These are phyloP conservation scores for Drosophila siamana DNA, from an alignment of 2,888 invertebrate species.

Conservation along the genomic window DNA sequence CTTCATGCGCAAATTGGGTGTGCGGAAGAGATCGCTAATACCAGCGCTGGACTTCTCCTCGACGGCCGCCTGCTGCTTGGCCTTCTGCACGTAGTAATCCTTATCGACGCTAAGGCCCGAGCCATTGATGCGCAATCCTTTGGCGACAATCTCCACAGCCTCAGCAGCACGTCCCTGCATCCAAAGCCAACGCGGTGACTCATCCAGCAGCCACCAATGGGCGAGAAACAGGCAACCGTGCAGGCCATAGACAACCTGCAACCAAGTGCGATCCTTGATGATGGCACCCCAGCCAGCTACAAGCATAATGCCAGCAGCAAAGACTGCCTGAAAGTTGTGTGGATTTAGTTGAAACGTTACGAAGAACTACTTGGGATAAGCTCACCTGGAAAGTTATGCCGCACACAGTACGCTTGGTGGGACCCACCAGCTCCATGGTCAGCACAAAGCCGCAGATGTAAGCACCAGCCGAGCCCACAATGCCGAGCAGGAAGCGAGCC, in stretches of 20 bases:
- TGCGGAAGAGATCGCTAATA: slow-evolving; percentile 91
- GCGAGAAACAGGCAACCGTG: slow-evolving; percentile 90
- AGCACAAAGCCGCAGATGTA: slow-evolving; percentile 86
- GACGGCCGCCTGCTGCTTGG: slow-evolving; percentile 83
- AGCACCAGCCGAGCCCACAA: slow-evolving; percentile 93
- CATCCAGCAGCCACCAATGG: slow-evolving; percentile 95
- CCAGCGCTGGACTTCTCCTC: slow-evolving; percentile 86
- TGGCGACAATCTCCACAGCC: slow-evolving; percentile 90
- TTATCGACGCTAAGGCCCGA: slow-evolving; percentile 88
- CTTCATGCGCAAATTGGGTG: slow-evolving; percentile 91
- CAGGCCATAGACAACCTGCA: slow-evolving; percentile 92
- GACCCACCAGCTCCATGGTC: slow-evolving; percentile 94
- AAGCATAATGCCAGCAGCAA: slow-evolving; percentile 92
- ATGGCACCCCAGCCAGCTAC: slow-evolving; percentile 94
- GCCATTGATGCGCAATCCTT: slow-evolving; percentile 91
- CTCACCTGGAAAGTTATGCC: slow-evolving; percentile 88
- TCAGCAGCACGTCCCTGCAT: slow-evolving; percentile 91
- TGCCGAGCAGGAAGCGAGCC: slow-evolving; percentile 90
- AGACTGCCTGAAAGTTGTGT: slow-evolving; percentile 87
- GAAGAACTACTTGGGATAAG: not conserved
- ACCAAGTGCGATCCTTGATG: slow-evolving; percentile 89
- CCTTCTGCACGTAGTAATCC: slow-evolving; percentile 88
- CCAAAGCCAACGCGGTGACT: slow-evolving; percentile 96
- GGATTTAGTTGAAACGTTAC: not conserved
- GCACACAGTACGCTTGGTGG: slow-evolving; percentile 91